Evolutionary conservation across 2,888 invertebrate genomes (phyloP).

Genomic region (Brachypalpus laphriformis): DNA sequence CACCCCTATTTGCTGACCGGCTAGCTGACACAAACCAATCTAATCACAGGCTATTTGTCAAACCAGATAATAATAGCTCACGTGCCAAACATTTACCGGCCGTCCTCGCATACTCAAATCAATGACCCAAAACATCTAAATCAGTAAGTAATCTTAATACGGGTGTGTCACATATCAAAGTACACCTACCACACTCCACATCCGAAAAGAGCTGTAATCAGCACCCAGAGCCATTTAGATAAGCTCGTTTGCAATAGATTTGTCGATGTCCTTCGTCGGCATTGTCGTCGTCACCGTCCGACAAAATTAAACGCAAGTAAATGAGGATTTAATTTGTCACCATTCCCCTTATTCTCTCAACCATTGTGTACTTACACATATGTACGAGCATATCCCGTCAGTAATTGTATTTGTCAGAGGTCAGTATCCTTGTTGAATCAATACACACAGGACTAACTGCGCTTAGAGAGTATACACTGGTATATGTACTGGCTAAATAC

Average conservation of each 20-base stretch:
- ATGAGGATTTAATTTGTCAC: constrained; percentile 61
- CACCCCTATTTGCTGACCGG: constrained; percentile 11
- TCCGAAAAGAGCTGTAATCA: constrained; percentile 5
- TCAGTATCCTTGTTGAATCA: constrained; percentile 64
- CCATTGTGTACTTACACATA: neutral
- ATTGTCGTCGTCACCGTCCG: constrained; percentile 26
- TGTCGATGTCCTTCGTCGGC: constrained; percentile 11
- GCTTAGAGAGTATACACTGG: neutral
- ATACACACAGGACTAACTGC: constrained; percentile 9
- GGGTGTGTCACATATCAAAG: constrained; percentile 38
- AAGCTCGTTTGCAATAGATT: constrained; percentile 56
- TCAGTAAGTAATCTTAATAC: constrained; percentile 39
- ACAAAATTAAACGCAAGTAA: constrained; percentile 53
- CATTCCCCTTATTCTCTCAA: constrained; percentile 26
- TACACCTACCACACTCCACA: neutral
- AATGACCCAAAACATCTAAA: constrained; percentile 34
- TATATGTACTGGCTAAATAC: constrained; percentile 27
- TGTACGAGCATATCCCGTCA: neutral
- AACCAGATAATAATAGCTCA: constrained; percentile 24
- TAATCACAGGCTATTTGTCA: constrained; percentile 32
- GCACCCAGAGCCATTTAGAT: constrained; percentile 33
- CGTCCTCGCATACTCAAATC: constrained; percentile 16
- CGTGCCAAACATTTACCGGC: constrained; percentile 26
- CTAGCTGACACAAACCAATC: constrained; percentile 4
- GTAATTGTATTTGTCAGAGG: constrained; percentile 58